phyloP scores from a whole-genome alignment of 92 coral and sea anemone genomes.

The Ricordea florida region DNA sequence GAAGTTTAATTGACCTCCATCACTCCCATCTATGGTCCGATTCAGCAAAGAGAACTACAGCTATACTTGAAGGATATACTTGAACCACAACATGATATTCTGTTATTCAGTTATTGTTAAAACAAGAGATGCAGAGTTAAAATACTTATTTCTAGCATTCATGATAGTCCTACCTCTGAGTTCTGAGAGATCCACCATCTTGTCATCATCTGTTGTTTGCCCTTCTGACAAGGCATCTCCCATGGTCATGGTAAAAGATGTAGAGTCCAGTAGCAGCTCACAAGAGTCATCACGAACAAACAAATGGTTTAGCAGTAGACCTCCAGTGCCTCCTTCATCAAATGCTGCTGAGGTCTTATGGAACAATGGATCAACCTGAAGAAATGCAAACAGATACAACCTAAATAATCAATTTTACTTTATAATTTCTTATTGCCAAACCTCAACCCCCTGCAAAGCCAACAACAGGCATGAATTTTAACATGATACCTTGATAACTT shows the following conservation, averaged over 20 bases:
- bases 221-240: slow-evolving; percentile 40
- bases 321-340: slow-evolving; percentile 94
- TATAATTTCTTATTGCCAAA: too few relatives aligned
- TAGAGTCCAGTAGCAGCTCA: slow-evolving; percentile 87
- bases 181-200: slow-evolving; percentile 81
- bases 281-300: slow-evolving; percentile 84
- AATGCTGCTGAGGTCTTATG: slow-evolving; percentile 96
- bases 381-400: background rate
- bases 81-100: background rate
- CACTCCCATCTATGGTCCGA: too few relatives aligned
- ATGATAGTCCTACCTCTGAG: slow-evolving; percentile 62
- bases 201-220: slow-evolving; percentile 60
- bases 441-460: too few relatives aligned
- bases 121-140: too few relatives aligned
- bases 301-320: slow-evolving; percentile 81
- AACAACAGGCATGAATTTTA: too few relatives aligned
- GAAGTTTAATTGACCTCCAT: too few relatives aligned
- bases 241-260: slow-evolving; percentile 63
- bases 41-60: too few relatives aligned
- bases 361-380: slow-evolving; percentile 91
- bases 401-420: too few relatives aligned
- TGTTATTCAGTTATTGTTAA: background rate
- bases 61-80: too few relatives aligned
- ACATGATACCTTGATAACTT: too few relatives aligned
- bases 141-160: too few relatives aligned